phyloP scores from a whole-genome alignment of 2,797 vertebrate species.

The Rousettus madagascariensis region DNA sequence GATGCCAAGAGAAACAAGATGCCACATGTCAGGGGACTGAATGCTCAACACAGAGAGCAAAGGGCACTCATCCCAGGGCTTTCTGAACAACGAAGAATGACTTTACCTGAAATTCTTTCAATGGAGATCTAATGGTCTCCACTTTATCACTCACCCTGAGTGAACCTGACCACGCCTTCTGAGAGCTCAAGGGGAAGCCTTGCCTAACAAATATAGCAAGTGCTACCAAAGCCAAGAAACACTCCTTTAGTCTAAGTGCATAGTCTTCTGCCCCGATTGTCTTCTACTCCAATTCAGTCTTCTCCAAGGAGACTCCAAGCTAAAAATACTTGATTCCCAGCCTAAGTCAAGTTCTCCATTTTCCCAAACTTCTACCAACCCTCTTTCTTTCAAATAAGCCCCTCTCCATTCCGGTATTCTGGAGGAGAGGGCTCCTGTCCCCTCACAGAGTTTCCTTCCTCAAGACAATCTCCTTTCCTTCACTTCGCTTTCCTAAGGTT shows the following conservation, averaged over 20 bases:
- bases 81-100: conserved; percentile 38
- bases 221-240: conserved; percentile 46
- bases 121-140: conserved; percentile 5
- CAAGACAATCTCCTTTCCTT: background rate
- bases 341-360: conserved; percentile 29
- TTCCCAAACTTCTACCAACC: conserved; percentile 13
- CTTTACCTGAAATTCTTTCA: conserved; percentile 59
- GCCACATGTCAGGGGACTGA: conserved; percentile 56
- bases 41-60: conserved; percentile 66
- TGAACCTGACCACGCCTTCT: conserved; percentile 40
- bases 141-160: conserved; percentile 7
- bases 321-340: background rate
- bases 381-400: background rate
- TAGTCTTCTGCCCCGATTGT: conserved; percentile 16
- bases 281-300: conserved; percentile 39
- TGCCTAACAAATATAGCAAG: conserved; percentile 51
- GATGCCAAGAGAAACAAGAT: conserved; percentile 74
- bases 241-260: background rate
- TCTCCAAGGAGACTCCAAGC: conserved; percentile 16
- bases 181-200: background rate
- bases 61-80: conserved; percentile 57
- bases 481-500: background rate
- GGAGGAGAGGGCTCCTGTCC: background rate
- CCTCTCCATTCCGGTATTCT: background rate
- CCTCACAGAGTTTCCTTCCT: background rate